Conservation (phyloP, 2,797 vertebrate genomes). For the Hipposideros larvatus region DNA sequence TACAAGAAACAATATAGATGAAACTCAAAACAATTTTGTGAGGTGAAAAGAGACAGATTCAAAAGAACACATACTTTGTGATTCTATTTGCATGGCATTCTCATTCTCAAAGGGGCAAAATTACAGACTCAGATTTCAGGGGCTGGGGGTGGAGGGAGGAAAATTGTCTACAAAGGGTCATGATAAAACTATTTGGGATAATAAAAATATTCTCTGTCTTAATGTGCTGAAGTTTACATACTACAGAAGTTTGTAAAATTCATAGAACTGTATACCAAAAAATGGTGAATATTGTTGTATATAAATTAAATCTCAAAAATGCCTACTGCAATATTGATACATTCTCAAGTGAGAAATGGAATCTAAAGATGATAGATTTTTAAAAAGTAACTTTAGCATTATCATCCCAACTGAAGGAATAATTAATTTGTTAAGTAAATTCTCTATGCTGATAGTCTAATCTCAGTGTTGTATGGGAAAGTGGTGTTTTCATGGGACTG, state of each 20-base stretch:
- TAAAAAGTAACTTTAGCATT: conserved; percentile 42
- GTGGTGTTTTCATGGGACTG: background rate
- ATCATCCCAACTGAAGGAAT: conserved; percentile 27
- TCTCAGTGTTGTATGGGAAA: background rate
- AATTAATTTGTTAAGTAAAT: conserved; percentile 33
- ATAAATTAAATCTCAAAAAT: conserved; percentile 20
- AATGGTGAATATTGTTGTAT: background rate
- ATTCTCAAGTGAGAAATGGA: background rate
- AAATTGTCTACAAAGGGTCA: background rate
- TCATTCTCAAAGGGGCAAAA: conserved; percentile 31
- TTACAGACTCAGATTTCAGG: background rate
- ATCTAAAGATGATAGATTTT: background rate
- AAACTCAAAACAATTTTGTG: background rate
- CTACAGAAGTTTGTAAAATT: background rate
- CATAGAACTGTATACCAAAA: background rate
- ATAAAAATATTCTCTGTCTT: conserved; percentile 12
- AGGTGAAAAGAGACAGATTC: conserved; percentile 1
- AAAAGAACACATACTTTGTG: background rate
- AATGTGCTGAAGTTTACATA: background rate
- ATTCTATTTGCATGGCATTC: background rate
- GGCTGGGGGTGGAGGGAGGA: rapidly evolving
- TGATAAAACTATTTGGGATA: background rate
- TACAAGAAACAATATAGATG: background rate
- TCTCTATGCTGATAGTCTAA: background rate
- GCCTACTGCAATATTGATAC: background rate